phyloP scores from a whole-genome alignment of 2,888 invertebrate genomes.

The Tenthredo distinguenda region DNA sequence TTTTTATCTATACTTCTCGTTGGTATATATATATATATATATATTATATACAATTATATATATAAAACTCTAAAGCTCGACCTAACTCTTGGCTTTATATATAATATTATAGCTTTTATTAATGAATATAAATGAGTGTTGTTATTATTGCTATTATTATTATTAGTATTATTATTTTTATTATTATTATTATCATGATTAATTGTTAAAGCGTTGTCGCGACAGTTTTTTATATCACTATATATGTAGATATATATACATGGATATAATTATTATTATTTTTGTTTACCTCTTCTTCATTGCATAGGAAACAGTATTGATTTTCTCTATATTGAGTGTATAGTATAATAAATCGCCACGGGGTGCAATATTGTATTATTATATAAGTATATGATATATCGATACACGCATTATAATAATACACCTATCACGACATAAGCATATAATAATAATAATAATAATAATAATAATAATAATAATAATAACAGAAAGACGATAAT shows the following conservation, averaged over 20 bases:
- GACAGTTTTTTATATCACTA: not conserved
- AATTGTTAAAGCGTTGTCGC: slow-evolving; percentile 39
- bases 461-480: not conserved
- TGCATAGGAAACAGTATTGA: no score
- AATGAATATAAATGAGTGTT: not conserved
- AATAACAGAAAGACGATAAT: not conserved
- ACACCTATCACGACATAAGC: not conserved
- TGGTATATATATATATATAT: no score
- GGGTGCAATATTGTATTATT: no score
- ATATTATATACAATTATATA: no score
- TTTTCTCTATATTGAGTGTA: no score
- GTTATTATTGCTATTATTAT: not conserved
- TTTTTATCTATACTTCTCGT: no score
- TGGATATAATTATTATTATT: no score
- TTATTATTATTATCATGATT: slow-evolving; percentile 44
- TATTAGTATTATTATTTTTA: slow-evolving; percentile 13
- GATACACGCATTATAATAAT: not conserved
- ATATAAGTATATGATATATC: not conserved
- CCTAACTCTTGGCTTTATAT: no score
- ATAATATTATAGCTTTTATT: no score
- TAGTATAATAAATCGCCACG: not conserved
- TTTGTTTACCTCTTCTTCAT: no score
- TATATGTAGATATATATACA: not conserved
- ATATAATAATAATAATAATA: not conserved
- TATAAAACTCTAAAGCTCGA: no score